Conservation (phyloP, 2,797 vertebrate species). For the Glyptemys insculpta region DNA sequence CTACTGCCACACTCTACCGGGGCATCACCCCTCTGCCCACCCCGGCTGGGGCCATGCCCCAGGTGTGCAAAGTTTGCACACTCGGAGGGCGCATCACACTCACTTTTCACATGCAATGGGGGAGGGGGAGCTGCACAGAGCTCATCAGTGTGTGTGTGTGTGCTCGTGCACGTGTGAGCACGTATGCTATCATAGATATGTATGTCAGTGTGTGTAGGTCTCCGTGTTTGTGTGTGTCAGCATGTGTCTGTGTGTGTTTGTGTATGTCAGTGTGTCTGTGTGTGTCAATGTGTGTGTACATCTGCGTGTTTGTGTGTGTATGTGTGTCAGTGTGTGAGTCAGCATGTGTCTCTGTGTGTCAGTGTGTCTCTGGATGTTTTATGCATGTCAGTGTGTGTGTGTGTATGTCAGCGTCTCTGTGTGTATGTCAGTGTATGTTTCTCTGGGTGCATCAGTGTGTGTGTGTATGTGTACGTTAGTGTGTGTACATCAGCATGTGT, state of each 20-base stretch:
- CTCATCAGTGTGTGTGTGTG: background rate
- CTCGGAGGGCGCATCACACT: background rate
- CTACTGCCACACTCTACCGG: background rate
- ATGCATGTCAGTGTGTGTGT: background rate
- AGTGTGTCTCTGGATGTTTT: too few species aligned
- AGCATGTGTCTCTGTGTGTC: background rate
- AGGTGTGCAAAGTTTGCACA: background rate
- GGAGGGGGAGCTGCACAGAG: background rate
- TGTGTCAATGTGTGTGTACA: background rate
- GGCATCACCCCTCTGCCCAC: background rate
- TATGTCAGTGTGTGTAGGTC: background rate
- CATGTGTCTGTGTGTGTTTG: background rate
- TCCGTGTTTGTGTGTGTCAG: too few species aligned
- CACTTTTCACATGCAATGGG: background rate
- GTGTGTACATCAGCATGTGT: background rate
- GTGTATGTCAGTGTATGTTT: too few species aligned
- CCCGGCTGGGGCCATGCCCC: background rate
- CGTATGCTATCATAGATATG: too few species aligned
- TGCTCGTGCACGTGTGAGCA: background rate
- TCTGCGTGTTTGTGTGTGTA: too few species aligned
- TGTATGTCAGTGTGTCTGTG: background rate
- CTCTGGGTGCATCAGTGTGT: background rate
- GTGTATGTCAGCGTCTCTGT: too few species aligned
- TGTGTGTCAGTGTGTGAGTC: background rate
- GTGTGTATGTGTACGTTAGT: background rate